phyloP scores from a whole-genome alignment of 2,797 vertebrate species.

The Pitangus sulphuratus region DNA sequence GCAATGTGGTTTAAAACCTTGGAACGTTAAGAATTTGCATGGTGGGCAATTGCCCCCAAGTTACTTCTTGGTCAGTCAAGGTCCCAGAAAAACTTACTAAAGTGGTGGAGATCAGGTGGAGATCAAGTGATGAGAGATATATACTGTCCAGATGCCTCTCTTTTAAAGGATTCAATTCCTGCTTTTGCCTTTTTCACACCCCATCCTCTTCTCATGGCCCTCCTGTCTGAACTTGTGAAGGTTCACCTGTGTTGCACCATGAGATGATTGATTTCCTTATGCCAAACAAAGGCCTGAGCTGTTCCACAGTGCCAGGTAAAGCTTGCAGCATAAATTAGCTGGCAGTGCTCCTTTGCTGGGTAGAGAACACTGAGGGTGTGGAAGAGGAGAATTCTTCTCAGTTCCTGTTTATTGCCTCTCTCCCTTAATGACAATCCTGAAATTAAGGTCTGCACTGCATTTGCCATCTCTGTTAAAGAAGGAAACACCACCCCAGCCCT shows the following conservation, averaged over 20 bases:
- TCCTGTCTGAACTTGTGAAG: not conserved
- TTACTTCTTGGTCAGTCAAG: not conserved
- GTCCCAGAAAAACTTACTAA: not conserved
- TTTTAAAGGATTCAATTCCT: not conserved
- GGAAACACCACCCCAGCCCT: not conserved
- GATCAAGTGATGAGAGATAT: not conserved
- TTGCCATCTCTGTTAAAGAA: not conserved
- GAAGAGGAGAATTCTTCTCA: not conserved
- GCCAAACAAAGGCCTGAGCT: not conserved
- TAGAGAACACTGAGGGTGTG: not conserved
- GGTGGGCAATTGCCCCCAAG: not conserved
- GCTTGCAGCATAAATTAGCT: not conserved
- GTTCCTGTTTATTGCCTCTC: not conserved
- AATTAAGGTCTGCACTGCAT: not conserved
- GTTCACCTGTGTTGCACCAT: rapidly evolving
- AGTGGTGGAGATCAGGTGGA: not conserved
- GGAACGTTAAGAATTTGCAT: not conserved
- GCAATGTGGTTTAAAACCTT: not conserved
- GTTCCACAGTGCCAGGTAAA: not conserved
- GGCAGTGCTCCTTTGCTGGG: not conserved
- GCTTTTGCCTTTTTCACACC: not conserved
- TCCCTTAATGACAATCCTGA: not conserved
- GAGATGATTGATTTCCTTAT: not conserved
- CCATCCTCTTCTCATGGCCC: not conserved
- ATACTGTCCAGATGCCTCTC: not conserved